A percentile compares a stretch with the other conserved stretches of the same genome.
Evolutionary conservation across 2,797 vertebrate species (phyloP).

Genomic region (Carduelis carduelis): DNA sequence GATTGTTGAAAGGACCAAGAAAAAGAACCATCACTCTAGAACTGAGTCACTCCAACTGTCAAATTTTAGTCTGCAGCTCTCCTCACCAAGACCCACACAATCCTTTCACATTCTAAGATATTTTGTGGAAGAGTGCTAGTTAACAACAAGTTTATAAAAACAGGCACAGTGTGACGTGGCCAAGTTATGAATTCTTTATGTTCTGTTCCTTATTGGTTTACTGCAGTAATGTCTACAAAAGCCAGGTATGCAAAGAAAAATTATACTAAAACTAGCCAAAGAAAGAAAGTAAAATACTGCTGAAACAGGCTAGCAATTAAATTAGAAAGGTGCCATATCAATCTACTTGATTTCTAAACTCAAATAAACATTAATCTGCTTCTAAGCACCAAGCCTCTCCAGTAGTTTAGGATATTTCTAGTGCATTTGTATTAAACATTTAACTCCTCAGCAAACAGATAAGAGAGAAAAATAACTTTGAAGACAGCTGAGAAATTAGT

Average conservation of each 20-base stretch:
- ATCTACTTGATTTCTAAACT: neutral
- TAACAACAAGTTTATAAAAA: neutral
- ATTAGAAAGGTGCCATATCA: neutral
- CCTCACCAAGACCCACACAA: neutral
- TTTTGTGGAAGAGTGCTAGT: neutral
- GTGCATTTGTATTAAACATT: neutral
- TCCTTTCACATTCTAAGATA: neutral
- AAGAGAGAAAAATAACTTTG: neutral
- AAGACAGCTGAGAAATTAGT: neutral
- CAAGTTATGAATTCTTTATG: neutral
- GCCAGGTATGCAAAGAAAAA: neutral
- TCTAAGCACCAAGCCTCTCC: neutral
- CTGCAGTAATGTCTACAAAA: neutral
- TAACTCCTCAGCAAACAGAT: neutral
- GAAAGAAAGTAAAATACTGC: neutral
- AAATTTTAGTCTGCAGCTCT: neutral
- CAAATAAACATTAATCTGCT: neutral
- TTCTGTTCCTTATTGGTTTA: neutral
- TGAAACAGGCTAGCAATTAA: neutral
- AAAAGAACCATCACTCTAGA: neutral
- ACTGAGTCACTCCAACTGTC: neutral
- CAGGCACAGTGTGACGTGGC: neutral
- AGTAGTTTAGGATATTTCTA: neutral
- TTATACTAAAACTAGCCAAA: neutral
- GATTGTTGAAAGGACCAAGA: neutral